These are phyloP conservation scores for Odobenus rosmarus DNA, from an alignment of 2,113 vertebrate genomes.

Conservation along the genomic window DNA sequence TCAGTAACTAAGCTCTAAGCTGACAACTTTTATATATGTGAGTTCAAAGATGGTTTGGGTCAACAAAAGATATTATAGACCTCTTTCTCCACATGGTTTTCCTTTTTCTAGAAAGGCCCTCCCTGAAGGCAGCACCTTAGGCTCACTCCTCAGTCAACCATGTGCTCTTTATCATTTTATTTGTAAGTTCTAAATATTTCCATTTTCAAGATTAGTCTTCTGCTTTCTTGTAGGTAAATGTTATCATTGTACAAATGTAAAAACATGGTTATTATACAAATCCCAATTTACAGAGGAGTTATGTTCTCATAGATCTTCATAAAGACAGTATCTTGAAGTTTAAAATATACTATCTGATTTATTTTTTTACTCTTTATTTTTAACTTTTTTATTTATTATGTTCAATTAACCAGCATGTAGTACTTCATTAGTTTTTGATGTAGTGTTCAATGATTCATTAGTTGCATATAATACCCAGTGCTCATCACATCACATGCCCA, in stretches of 20 bases:
- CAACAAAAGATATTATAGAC: not conserved
- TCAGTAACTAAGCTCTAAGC: not conserved
- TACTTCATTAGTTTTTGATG: too few relatives aligned
- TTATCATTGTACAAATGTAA: not conserved
- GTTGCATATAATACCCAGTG: too few relatives aligned
- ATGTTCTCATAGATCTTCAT: not conserved
- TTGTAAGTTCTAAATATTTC: not conserved
- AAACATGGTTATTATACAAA: not conserved
- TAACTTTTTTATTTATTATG: too few relatives aligned
- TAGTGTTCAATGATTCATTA: too few relatives aligned
- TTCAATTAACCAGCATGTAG: too few relatives aligned
- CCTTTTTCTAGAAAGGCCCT: not conserved
- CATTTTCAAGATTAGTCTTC: not conserved
- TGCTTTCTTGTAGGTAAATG: not conserved
- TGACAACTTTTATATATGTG: not conserved
- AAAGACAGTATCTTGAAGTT: not conserved
- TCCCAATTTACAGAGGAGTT: not conserved
- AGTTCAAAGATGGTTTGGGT: not conserved
- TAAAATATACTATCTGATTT: not conserved
- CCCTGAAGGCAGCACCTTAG: not conserved
- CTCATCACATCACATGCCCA: too few relatives aligned
- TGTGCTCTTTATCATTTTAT: not conserved
- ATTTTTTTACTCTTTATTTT: too few relatives aligned
- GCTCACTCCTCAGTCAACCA: not conserved
- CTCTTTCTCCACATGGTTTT: not conserved